Conservation (phyloP, 2,888 invertebrate genomes). For the Meliscaeva auricollis region DNA sequence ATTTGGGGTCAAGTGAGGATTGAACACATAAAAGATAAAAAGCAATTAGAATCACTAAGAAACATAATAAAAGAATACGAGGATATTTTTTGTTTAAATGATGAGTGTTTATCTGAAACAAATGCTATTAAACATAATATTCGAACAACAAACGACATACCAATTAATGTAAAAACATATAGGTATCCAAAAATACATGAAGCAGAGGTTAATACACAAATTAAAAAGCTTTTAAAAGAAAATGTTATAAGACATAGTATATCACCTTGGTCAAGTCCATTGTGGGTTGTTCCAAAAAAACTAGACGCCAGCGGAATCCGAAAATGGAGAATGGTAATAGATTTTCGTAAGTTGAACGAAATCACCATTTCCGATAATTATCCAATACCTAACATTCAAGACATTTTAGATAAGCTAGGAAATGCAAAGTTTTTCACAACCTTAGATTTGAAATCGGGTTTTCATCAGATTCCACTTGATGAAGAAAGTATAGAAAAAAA, state of each 20-base stretch:
- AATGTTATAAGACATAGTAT: constrained; percentile 24
- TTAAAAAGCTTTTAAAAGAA: constrained; percentile 3
- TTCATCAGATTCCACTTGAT: constrained; percentile 18
- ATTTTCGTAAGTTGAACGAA: constrained; percentile 12
- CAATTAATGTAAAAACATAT: constrained; percentile 6
- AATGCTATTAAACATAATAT: not conserved
- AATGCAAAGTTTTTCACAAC: constrained; percentile 12
- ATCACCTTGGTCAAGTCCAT: constrained; percentile 22
- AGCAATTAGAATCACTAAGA: not conserved
- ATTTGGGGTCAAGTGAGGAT: no score
- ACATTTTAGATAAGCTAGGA: constrained; percentile 11
- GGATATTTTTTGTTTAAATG: constrained; percentile 17
- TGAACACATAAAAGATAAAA: not conserved
- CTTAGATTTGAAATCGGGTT: constrained; percentile 8
- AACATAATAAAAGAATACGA: no score
- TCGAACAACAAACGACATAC: not conserved
- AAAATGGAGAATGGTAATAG: constrained; percentile 11
- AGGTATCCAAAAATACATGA: constrained; percentile 28
- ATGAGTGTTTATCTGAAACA: constrained; percentile 8
- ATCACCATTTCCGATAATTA: constrained; percentile 9
- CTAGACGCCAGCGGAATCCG: not conserved
- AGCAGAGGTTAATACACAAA: constrained; percentile 9
- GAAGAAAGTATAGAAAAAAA: constrained; percentile 2
- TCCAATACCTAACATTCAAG: constrained; percentile 22
- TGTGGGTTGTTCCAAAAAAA: constrained; percentile 14